Conservation (phyloP, 2,797 vertebrate genomes). For the Galagoides demidoff region DNA sequence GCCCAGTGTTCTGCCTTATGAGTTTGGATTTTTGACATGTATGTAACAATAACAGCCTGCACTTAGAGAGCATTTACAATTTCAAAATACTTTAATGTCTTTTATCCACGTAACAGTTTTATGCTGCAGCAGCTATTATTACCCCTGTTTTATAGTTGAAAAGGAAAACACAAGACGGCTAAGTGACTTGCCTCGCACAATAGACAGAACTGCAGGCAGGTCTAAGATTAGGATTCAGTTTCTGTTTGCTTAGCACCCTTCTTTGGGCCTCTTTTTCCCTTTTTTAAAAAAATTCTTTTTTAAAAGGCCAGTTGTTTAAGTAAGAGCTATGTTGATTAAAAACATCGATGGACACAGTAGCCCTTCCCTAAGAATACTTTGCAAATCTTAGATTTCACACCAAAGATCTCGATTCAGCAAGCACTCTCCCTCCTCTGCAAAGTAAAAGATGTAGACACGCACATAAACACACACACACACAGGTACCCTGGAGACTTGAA, state of each 20-base stretch:
- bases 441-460: neutral
- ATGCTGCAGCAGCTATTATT: constrained; percentile 50
- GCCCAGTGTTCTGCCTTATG: constrained; percentile 35
- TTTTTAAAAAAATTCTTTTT: neutral
- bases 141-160: constrained; percentile 54
- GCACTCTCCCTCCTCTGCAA: neutral
- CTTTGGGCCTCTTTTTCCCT: neutral
- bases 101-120: constrained; percentile 57
- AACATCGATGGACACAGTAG: neutral
- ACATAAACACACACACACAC: neutral
- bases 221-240: neutral
- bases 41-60: constrained; percentile 38
- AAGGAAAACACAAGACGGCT: constrained; percentile 56
- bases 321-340: constrained; percentile 29
- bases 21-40: constrained; percentile 54
- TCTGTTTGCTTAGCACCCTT: neutral
- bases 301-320: constrained; percentile 31
- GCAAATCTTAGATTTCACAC: neutral
- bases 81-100: constrained; percentile 67
- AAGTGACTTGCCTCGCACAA: constrained; percentile 43
- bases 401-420: neutral
- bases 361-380: neutral
- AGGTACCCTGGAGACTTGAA: neutral
- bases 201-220: neutral
- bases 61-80: constrained; percentile 57